A percentile compares a stretch with the other conserved stretches of the same genome.
Conservation (phyloP, 1,140 invertebrate species). For the Bombus vancouverensis region DNA sequence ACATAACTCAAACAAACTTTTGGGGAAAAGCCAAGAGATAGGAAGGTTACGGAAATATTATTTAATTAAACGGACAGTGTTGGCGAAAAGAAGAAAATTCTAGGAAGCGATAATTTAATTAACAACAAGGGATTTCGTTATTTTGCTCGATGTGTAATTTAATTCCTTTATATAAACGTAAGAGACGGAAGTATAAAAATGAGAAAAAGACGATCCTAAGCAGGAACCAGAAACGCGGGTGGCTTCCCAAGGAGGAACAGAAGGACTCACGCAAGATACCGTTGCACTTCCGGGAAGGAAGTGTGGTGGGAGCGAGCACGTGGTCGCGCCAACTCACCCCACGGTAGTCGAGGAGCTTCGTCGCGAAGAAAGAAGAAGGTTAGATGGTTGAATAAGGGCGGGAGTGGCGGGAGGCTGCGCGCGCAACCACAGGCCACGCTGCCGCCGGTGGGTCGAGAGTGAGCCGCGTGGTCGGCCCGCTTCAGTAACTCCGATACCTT, state of each 20-base stretch:
- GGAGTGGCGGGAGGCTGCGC: constrained; percentile 67
- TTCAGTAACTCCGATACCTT: constrained; percentile 72
- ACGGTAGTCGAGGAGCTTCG: constrained; percentile 15
- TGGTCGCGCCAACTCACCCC: constrained; percentile 63
- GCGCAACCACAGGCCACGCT: constrained; percentile 73
- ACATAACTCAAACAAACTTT: no score
- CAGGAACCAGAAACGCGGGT: neutral
- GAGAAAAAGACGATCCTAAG: neutral
- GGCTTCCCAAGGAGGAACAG: constrained; percentile 1
- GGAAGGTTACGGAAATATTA: no score
- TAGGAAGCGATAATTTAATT: no score
- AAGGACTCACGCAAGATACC: constrained; percentile 61
- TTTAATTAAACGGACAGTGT: no score
- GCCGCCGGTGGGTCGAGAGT: constrained; percentile 62
- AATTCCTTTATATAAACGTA: neutral
- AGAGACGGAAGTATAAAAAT: neutral
- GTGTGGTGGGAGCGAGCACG: constrained; percentile 50
- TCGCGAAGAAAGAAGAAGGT: constrained; percentile 40
- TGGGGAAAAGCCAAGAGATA: no score
- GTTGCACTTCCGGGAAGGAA: constrained; percentile 64
- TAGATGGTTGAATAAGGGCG: constrained; percentile 56
- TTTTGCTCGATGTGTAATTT: neutral
- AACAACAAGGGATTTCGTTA: neutral
- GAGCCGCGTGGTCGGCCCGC: constrained; percentile 67
- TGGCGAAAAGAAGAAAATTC: no score